phyloP scores from a whole-genome alignment of 2,113 vertebrate species.

The Pseudonaja textilis region DNA sequence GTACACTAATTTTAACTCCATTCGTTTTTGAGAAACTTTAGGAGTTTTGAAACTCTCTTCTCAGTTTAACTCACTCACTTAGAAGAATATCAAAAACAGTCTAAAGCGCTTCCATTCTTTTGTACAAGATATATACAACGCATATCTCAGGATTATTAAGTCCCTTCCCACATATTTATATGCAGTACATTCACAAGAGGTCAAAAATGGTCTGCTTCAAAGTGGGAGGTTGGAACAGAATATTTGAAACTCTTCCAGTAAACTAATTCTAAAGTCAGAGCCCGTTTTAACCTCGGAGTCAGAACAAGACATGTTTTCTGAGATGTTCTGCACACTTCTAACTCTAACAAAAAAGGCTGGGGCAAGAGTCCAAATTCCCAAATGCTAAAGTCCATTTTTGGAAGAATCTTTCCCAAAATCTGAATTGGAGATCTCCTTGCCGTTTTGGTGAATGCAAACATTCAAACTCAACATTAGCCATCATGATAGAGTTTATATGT shows the following conservation, averaged over 20 bases:
- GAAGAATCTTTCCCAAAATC: neutral
- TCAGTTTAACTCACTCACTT: neutral
- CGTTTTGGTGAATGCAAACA: neutral
- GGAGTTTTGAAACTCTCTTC: neutral
- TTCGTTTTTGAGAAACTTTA: neutral
- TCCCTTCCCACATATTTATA: neutral
- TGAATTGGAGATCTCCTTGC: neutral
- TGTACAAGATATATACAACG: neutral
- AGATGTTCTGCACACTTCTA: neutral
- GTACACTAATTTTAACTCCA: neutral
- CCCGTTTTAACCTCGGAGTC: neutral
- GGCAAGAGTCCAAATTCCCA: neutral
- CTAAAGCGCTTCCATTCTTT: neutral
- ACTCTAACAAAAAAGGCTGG: neutral
- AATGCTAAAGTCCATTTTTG: neutral
- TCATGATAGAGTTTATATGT: neutral
- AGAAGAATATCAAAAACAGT: neutral
- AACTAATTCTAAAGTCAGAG: neutral
- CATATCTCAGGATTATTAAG: neutral
- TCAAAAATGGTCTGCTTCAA: neutral
- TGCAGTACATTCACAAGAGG: neutral
- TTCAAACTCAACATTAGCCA: conserved; percentile 30
- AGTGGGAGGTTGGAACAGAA: neutral
- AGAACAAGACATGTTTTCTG: neutral
- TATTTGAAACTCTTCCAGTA: neutral